Evolutionary conservation across 2,888 invertebrate species (phyloP).

Genomic region (Heliconius sara): DNA sequence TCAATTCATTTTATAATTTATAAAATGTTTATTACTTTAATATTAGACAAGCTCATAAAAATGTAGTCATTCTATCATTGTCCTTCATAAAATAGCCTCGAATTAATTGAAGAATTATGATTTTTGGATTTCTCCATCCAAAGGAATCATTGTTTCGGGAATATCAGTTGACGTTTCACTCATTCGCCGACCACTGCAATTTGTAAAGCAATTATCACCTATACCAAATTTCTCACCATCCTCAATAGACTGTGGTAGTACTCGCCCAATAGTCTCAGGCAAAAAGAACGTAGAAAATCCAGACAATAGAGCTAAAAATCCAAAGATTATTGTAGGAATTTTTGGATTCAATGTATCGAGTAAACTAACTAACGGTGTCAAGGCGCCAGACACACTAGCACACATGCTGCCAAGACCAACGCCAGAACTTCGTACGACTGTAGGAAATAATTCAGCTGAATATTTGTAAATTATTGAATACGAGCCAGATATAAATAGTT

Average conservation of each 20-base stretch:
- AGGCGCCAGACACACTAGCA: constrained; percentile 91
- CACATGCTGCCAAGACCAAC: constrained; percentile 93
- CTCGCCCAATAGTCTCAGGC: constrained; percentile 91
- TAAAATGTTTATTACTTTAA: not conserved
- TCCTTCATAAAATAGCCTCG: not conserved
- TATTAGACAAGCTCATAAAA: not conserved
- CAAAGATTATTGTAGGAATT: constrained; percentile 91
- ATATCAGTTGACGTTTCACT: constrained; percentile 68
- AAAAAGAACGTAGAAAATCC: constrained; percentile 89
- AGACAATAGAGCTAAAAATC: constrained; percentile 88
- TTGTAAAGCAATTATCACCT: constrained; percentile 91
- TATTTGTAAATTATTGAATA: constrained; percentile 94
- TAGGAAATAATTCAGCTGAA: constrained; percentile 93
- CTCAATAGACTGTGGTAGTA: constrained; percentile 91
- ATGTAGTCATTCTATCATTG: not conserved
- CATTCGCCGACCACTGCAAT: constrained; percentile 81
- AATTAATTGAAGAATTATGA: constrained; percentile 46
- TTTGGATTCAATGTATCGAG: constrained; percentile 91
- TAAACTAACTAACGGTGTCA: constrained; percentile 90
- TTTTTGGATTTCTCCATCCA: constrained; percentile 70
- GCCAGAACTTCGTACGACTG: constrained; percentile 92
- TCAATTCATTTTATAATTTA: not conserved
- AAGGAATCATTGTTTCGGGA: constrained; percentile 77
- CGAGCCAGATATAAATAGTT: constrained; percentile 92
- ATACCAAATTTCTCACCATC: constrained; percentile 93